Conservation (phyloP, 2,113 vertebrate genomes). For the Clinocottus analis region DNA sequence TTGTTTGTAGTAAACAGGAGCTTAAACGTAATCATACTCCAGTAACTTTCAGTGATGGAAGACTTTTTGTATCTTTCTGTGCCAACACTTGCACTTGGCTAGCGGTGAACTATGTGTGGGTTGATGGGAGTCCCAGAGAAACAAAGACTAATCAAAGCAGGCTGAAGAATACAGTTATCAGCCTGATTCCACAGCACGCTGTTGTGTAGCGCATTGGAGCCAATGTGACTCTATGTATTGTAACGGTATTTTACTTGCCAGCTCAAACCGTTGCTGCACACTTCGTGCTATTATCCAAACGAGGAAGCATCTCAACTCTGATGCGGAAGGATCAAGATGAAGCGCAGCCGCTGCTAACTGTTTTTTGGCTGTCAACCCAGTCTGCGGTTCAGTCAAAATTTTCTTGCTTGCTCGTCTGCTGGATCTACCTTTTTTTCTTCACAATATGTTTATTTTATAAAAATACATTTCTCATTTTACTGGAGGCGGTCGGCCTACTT, state of each 20-base stretch:
- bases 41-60: slow-evolving; percentile 36
- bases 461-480: not conserved
- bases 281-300: not conserved
- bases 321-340: not conserved
- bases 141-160: slow-evolving; percentile 38
- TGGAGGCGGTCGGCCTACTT: not conserved
- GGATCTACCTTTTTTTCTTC: not conserved
- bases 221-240: not conserved
- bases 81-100: slow-evolving; percentile 52
- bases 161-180: slow-evolving; percentile 14
- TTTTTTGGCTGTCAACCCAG: not conserved
- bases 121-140: slow-evolving; percentile 36
- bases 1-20: slow-evolving; percentile 70
- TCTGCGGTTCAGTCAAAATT: not conserved
- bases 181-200: not conserved
- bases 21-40: slow-evolving; percentile 51
- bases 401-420: not conserved
- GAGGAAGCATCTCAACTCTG: not conserved
- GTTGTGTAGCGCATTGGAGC: not conserved
- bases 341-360: not conserved
- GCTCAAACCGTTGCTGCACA: not conserved
- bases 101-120: slow-evolving; percentile 30
- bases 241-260: not conserved
- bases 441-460: not conserved
- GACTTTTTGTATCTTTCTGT: slow-evolving; percentile 43